Evolutionary conservation across 1,140 invertebrate genomes (phyloP).

Genomic region (Augochlora pura): DNA sequence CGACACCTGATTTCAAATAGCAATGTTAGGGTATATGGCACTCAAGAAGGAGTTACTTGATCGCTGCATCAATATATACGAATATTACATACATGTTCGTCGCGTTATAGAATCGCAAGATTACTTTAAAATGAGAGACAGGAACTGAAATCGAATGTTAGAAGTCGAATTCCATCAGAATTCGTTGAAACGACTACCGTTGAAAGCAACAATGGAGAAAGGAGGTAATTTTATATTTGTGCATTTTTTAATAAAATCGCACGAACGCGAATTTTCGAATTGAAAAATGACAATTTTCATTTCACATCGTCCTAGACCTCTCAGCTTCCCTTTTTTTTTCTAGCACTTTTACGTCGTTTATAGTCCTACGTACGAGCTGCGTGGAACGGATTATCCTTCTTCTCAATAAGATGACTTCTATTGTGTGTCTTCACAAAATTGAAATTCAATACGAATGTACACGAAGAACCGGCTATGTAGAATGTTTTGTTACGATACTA

Average conservation of each 20-base stretch:
- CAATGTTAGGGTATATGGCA: conserved; percentile 51
- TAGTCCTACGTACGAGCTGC: conserved; percentile 36
- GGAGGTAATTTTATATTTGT: conserved; percentile 7
- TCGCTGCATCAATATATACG: conserved; percentile 46
- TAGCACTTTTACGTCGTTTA: conserved; percentile 24
- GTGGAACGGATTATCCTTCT: conserved; percentile 48
- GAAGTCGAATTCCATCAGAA: conserved; percentile 23
- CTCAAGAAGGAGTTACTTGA: conserved; percentile 45
- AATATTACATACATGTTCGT: conserved; percentile 49
- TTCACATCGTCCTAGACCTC: conserved; percentile 13
- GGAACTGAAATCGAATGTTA: conserved; percentile 40
- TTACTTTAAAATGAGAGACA: conserved; percentile 41
- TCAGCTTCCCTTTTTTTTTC: conserved; percentile 7
- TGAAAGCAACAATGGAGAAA: background rate
- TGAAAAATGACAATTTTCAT: conserved; percentile 27
- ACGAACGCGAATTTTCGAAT: conserved; percentile 8
- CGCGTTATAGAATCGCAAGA: conserved; percentile 42
- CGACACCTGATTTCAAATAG: background rate
- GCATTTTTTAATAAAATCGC: conserved; percentile 11
- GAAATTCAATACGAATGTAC: background rate
- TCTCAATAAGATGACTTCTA: conserved; percentile 23
- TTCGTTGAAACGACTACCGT: background rate
- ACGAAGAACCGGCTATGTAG: conserved; percentile 6
- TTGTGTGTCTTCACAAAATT: background rate
- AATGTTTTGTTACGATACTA: conserved; percentile 41